Evolutionary conservation across 2,797 vertebrate genomes (phyloP), one percentile per base, ranked within the genome.

Genomic region (Helicolenus hilgendorfi): DNA sequence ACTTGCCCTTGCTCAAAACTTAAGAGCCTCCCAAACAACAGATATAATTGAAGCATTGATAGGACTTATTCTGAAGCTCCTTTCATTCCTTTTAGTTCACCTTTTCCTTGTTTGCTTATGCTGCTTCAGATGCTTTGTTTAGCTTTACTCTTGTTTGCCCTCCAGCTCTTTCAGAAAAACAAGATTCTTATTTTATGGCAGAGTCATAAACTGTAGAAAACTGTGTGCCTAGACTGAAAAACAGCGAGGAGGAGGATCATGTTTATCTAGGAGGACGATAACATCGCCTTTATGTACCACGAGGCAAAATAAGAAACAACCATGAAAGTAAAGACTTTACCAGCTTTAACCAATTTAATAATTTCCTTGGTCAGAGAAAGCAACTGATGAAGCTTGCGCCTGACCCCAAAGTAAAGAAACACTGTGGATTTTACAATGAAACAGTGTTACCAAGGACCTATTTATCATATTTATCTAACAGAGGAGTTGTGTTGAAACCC

Each of bases 331-430:
- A 60, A 64, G 63, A 65, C 60, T 74, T 79, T 11, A 70, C 55
- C 63, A 83, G 71, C 65, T 86, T 86, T 74, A 68, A 86, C 69
- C 77, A 79, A 86, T 84, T 81, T 29, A 79, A 24, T 74, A 7
- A 73, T 70, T 84, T 80, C 77, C 75, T 68, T 49, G 38, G 49
- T 70, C 59, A 63, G 80, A 90, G 75, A 20, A 73, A 69, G 65
- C 22, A 15, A 70, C 76, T 38, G 78, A 91, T 86, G 77, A n/a
- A 64, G n/a, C 15, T 26, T n/a, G 35, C 4, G 41, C n/a, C 36
- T 79, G 31, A 69, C 27, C 53, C n/a, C 11, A 62, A 86, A 87
- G 5, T 26, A 60, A 75, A 70, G 41, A 72, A 72, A 73, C 77
- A 31, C 20, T 81, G 20, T 79, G 20, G 27, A 72, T 70, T 83